These are phyloP conservation scores for Scaptomyza caliginosa DNA, from an alignment of 2,888 invertebrate genomes.

Conservation along the genomic window DNA sequence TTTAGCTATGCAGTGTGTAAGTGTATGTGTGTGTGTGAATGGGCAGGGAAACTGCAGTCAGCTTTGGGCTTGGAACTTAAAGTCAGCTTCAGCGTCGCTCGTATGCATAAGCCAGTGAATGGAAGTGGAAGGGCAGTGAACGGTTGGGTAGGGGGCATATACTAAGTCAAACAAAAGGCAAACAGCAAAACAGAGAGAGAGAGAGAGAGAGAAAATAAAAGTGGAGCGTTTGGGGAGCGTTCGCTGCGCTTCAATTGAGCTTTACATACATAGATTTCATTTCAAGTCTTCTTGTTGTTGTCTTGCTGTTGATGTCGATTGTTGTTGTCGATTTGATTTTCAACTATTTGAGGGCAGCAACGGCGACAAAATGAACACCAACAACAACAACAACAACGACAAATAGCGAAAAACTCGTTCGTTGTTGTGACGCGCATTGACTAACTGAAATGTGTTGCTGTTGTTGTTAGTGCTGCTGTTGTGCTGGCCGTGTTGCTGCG, in stretches of 20 bases:
- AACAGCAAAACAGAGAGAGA: conserved; percentile 57
- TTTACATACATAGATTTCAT: conserved; percentile 67
- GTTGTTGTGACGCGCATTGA: conserved; percentile 59
- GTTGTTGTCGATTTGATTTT: conserved; percentile 75
- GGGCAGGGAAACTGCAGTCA: conserved; percentile 68
- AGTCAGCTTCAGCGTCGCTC: conserved; percentile 45
- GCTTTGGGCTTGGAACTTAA: conserved; percentile 64
- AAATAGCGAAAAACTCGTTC: conserved; percentile 75
- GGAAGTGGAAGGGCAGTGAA: not conserved
- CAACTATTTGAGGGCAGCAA: conserved; percentile 73
- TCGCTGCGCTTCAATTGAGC: conserved; percentile 78
- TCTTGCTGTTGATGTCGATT: conserved; percentile 35
- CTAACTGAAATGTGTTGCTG: conserved; percentile 65
- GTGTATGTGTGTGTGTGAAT: conserved; percentile 41
- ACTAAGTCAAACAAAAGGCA: conserved; percentile 78
- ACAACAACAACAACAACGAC: conserved; percentile 41
- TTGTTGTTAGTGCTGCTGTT: conserved; percentile 48
- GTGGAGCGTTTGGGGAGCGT: conserved; percentile 56
- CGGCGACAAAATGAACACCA: conserved; percentile 77
- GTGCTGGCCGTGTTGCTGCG: conserved; percentile 56
- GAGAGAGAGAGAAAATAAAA: no score
- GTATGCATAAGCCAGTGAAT: conserved; percentile 47
- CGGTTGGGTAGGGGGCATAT: conserved; percentile 56
- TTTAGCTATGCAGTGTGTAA: conserved; percentile 58
- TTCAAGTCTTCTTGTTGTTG: conserved; percentile 41